Base-by-base conservation (phyloP, 2,797 vertebrate species). In the Catostomus latipinnis region DNA sequence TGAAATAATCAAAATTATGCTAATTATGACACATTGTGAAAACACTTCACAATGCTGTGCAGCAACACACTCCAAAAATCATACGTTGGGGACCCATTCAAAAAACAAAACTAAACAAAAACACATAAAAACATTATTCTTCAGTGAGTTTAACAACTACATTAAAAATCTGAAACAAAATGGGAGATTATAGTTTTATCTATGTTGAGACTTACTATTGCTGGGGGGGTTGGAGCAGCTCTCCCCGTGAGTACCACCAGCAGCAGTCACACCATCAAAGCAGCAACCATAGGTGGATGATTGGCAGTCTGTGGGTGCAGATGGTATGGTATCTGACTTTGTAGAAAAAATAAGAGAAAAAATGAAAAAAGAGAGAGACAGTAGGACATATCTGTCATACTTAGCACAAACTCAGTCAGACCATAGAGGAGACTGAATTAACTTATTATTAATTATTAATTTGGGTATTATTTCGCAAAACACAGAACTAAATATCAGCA, bases 251-350 rank as follows among this genome's bases (percentile, higher is more conserved):
- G 96, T 94, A 2, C 98, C 97, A 0, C 69, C 82, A 8, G 97
- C 96, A 1, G 93, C 88, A 13, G 92, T 93, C 5, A 92, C 45
- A 0, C 94, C 93, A 90, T 99, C 96, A 76, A 92, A 96, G 74
- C 98, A 99, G 90, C 98, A 99, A 61, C 97, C 98, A 0, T 94
- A 98, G 52, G 76, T 13, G 67, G 97, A 96, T 74, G 73, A 60
- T 0, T 93, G 91, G 82, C 97, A 99, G 83, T 93, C 90, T 13
- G 93, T 93, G 5, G 90, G 89, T 82, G 84, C 79, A 22, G 72
- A 12, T 49, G 77, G 13, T 52, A 12, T 6, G 48, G 68, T 58
- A 13, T 52, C 14, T 81, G 58, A 16, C 88, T 93, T 90, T 88
- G 91, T 91, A 86, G 90, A 68, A 13, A 76, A 8, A 62, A 52